Conservation (phyloP, 2,888 invertebrate species). For the Cheilosia variabilis region DNA sequence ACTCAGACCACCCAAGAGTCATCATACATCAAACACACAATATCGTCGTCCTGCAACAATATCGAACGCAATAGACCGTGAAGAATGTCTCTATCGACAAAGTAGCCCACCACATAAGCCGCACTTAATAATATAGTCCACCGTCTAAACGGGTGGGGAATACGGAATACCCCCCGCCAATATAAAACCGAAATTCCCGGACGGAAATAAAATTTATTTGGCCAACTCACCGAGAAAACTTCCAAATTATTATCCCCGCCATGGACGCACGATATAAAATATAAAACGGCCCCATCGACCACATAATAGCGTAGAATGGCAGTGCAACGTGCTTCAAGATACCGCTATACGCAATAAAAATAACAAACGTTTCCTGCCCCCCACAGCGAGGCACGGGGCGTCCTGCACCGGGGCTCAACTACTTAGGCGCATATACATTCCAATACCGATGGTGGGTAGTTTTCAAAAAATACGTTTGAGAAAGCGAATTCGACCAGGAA, state of each 20-base stretch:
- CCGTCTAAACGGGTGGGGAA: background rate
- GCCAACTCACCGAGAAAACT: slow-evolving; percentile 63
- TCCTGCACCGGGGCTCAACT: slow-evolving; percentile 3
- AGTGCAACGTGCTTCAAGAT: slow-evolving; percentile 40
- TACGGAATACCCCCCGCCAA: slow-evolving; percentile 14
- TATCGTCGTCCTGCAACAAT: slow-evolving; percentile 54
- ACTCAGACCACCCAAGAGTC: slow-evolving; percentile 54
- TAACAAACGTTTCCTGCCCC: slow-evolving; percentile 71
- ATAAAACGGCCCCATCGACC: slow-evolving; percentile 53
- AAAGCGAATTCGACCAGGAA: slow-evolving; percentile 56
- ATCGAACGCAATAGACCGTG: slow-evolving; percentile 66
- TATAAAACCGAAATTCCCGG: slow-evolving; percentile 59
- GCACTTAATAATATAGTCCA: slow-evolving; percentile 44
- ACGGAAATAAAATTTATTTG: slow-evolving; percentile 72
- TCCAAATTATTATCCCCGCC: slow-evolving; percentile 65
- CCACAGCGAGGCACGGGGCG: slow-evolving; percentile 17
- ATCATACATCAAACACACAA: slow-evolving; percentile 53
- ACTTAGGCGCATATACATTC: slow-evolving; percentile 26
- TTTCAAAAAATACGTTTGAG: slow-evolving; percentile 11
- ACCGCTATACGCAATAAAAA: slow-evolving; percentile 71
- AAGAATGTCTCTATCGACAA: slow-evolving; percentile 59
- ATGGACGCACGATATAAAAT: slow-evolving; percentile 43
- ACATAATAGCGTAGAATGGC: slow-evolving; percentile 59
- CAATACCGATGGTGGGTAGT: slow-evolving; percentile 22
- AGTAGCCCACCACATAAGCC: slow-evolving; percentile 54